Percentiles rank a stretch among this genome's conserved stretches.
Evolutionary conservation across 2,113 vertebrate species (phyloP).

Genomic region (Proterorhinus semilunaris): DNA sequence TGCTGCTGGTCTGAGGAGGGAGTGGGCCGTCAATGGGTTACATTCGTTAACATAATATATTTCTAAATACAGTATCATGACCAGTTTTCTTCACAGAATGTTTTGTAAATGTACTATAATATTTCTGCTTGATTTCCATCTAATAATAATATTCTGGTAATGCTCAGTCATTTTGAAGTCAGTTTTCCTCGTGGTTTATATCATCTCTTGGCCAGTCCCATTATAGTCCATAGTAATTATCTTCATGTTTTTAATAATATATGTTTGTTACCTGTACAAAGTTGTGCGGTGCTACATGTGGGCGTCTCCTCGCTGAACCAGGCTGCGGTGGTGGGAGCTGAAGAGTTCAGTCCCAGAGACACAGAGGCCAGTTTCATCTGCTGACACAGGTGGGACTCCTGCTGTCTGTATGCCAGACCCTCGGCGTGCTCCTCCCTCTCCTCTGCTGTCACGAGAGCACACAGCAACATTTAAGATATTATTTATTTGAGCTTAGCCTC

Average conservation of each 20-base stretch:
- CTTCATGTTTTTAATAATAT: neutral
- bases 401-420: conserved; percentile 79
- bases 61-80: neutral
- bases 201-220: too few relatives aligned
- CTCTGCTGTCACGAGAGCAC: conserved; percentile 58
- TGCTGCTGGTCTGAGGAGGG: conserved; percentile 66
- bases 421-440: conserved; percentile 79
- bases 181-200: too few relatives aligned
- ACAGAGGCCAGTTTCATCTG: conserved; percentile 84
- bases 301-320: conserved; percentile 81
- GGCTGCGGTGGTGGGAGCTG: conserved; percentile 26
- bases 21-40: neutral
- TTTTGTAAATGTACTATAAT: neutral
- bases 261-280: conserved; percentile 77
- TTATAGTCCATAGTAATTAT: neutral
- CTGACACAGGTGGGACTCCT: conserved; percentile 83
- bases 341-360: conserved; percentile 69
- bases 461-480: neutral
- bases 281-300: conserved; percentile 74
- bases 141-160: too few relatives aligned
- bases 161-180: too few relatives aligned
- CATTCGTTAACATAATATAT: neutral
- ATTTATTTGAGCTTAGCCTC: neutral
- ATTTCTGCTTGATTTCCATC: neutral
- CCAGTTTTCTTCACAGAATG: neutral